Base-by-base conservation (phyloP, 2,113 vertebrate genomes). In the Phylloscopus whistleri region DNA sequence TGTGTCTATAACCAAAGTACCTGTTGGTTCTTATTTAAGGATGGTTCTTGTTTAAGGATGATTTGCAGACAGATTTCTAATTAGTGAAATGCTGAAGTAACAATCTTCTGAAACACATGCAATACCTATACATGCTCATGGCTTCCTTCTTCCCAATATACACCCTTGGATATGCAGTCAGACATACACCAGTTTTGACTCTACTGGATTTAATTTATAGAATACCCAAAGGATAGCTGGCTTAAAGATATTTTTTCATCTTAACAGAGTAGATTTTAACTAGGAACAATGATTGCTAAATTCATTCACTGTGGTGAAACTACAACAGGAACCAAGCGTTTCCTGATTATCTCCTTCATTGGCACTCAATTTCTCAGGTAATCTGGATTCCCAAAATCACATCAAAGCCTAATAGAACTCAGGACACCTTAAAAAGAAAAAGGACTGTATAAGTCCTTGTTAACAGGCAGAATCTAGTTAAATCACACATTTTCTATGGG, bases 341-440 rank as follows among this genome's bases (percentile, higher is more conserved):
- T 96, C 70, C 83, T 91, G 95, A 93, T 96, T 97, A 95, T 90
- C 21, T 26, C 77, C 35, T 68, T 93, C 14, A 20, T 37, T 82
- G 66, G 44, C 55, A 90, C 70, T 17, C 49, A 88, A 48, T 93
- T 96, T 98, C 89, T 94, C 27, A 90, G 88, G 92, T 95, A 94
- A 96, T 96, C 94, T 97, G 84, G 74, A 95, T 96, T 95, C 95
- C 69, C 96, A 92, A 96, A 97, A 95, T 96, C 70, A 84, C 80
- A 91, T 95, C 58, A 94, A 92, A 96, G 77, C 24, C 59, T 92
- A 95, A 94, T 85, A 88, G 67, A 97, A 94, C 35, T 93, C 78
- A 87, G 86, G 62, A 87, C 58, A 88, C 55, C 76, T 94, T 96
- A 75, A 96, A 93, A 79, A 20, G 21, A 75, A 97, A 89, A 88